phyloP scores from a whole-genome alignment of 2,113 vertebrate species.

The Brachyistius frenatus region DNA sequence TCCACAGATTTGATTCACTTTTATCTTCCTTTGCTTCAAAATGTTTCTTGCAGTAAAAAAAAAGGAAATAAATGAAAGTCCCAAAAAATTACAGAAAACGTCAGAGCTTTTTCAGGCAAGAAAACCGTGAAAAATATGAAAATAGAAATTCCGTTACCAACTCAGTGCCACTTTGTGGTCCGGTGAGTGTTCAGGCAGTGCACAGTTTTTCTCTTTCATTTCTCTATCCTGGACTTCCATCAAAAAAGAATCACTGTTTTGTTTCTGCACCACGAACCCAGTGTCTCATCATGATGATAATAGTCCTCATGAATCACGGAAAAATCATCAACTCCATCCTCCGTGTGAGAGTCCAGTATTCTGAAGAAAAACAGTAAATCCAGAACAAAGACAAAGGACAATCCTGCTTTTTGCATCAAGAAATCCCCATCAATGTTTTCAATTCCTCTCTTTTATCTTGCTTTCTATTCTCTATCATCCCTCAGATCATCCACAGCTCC shows the following conservation, averaged over 20 bases:
- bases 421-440: constrained; percentile 55
- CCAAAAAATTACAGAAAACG: neutral
- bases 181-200: constrained; percentile 49
- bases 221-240: constrained; percentile 68
- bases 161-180: constrained; percentile 56
- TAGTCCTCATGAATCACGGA: constrained; percentile 23
- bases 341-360: constrained; percentile 6
- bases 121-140: constrained; percentile 34
- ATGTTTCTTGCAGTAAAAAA: constrained; percentile 28
- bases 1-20: constrained; percentile 62
- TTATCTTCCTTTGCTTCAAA: constrained; percentile 54
- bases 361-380: constrained; percentile 35
- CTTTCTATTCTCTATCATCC: constrained; percentile 26
- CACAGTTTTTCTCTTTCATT: constrained; percentile 39
- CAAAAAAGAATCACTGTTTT: constrained; percentile 56
- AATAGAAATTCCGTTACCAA: constrained; percentile 58
- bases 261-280: constrained; percentile 48
- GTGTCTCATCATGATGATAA: constrained; percentile 33
- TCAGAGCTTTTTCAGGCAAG: constrained; percentile 5
- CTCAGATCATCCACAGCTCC: constrained; percentile 65
- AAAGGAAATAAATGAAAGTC: constrained; percentile 6
- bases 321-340: constrained; percentile 43
- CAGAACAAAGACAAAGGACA: constrained; percentile 65
- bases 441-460: constrained; percentile 57
- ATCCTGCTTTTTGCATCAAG: constrained; percentile 27